Evolutionary conservation across 1,140 invertebrate genomes (phyloP).

Genomic region (Eriosoma lanigerum): DNA sequence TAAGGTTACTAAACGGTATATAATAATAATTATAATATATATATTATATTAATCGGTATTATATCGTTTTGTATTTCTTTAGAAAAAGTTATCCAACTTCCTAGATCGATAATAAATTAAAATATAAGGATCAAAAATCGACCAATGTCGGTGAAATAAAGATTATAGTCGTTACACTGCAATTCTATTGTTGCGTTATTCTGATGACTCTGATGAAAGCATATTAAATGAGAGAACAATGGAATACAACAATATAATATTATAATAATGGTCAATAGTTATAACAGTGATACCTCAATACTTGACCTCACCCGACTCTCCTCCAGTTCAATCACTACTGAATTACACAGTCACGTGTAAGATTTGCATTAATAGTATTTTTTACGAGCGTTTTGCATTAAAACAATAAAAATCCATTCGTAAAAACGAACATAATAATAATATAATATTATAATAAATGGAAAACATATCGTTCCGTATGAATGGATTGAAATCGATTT

Average conservation of each 20-base stretch:
- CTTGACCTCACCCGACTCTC: not conserved
- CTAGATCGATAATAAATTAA: no score
- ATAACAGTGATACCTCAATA: slow-evolving; percentile 4
- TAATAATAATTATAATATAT: no score
- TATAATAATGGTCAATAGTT: slow-evolving; percentile 6
- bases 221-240: slow-evolving; percentile 18
- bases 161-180: no score
- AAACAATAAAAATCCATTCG: slow-evolving; percentile 15
- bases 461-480: not conserved
- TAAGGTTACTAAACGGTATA: no score
- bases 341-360: slow-evolving; percentile 38
- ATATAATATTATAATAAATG: no score
- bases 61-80: no score
- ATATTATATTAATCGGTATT: no score
- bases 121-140: no score
- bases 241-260: not conserved
- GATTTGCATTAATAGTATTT: not conserved
- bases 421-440: slow-evolving; percentile 6
- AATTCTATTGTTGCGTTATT: no score
- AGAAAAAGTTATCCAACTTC: no score
- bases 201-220: slow-evolving; percentile 29
- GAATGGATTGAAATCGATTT: not conserved
- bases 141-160: no score
- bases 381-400: slow-evolving; percentile 13
- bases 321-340: not conserved